Percentiles rank a stretch among this genome's conserved stretches.
Evolutionary conservation across 2,888 invertebrate genomes (phyloP).

Genomic region (Cheilosia impressa): DNA sequence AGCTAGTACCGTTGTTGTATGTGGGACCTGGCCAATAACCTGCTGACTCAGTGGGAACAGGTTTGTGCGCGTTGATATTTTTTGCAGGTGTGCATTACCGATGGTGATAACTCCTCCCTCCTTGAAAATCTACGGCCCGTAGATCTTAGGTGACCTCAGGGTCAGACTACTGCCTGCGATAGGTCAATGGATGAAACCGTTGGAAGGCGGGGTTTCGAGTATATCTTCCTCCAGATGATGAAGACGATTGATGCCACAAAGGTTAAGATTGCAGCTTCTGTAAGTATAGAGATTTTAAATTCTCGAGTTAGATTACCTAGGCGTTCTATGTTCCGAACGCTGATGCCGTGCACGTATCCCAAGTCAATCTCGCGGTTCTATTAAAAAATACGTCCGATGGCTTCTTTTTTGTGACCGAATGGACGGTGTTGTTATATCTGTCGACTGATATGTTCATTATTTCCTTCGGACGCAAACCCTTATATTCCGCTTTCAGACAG

Average conservation of each 20-base stretch:
- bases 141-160: not conserved
- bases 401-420: slow-evolving; percentile 64
- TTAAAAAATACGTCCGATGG: slow-evolving; percentile 39
- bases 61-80: too few relatives aligned
- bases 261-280: not conserved
- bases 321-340: slow-evolving; percentile 10
- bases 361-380: slow-evolving; percentile 1
- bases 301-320: slow-evolving; percentile 14
- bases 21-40: too few relatives aligned
- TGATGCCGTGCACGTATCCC: slow-evolving; percentile 8
- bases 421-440: slow-evolving; percentile 73
- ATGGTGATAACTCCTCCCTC: too few relatives aligned
- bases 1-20: too few relatives aligned
- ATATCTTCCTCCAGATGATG: not conserved
- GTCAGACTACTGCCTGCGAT: too few relatives aligned
- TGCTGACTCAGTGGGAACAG: too few relatives aligned
- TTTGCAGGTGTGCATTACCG: too few relatives aligned
- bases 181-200: not conserved
- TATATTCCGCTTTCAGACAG: slow-evolving; percentile 49
- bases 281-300: slow-evolving; percentile 11
- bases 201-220: not conserved
- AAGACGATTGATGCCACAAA: not conserved
- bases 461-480: slow-evolving; percentile 18
- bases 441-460: slow-evolving; percentile 45
- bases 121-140: too few relatives aligned